Percentiles rank a stretch among this genome's conserved stretches.
Conservation (phyloP, 2,888 invertebrate genomes). For the Drosophila basisetae region DNA sequence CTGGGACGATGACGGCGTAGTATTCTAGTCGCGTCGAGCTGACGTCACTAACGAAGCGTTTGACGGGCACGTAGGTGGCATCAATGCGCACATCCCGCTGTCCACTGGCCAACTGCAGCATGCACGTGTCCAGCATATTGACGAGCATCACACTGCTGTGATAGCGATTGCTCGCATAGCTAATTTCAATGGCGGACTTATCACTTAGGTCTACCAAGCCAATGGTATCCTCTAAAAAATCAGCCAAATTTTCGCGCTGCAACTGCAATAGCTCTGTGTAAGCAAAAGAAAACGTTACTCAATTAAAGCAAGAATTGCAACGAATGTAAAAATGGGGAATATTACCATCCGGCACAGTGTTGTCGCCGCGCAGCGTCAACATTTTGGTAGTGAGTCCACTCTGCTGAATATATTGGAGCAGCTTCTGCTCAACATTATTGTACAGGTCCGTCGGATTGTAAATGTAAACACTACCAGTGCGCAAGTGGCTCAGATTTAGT, state of each 20-base stretch:
- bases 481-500: conserved; percentile 72
- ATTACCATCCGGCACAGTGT: conserved; percentile 35
- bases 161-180: conserved; percentile 86
- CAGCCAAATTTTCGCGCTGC: conserved; percentile 78
- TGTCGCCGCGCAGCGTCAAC: conserved; percentile 38
- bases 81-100: conserved; percentile 58
- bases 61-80: conserved; percentile 78
- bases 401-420: conserved; percentile 68
- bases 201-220: conserved; percentile 71
- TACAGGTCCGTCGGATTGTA: conserved; percentile 55
- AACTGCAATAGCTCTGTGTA: conserved; percentile 73
- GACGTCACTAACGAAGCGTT: conserved; percentile 73
- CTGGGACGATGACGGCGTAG: conserved; percentile 81
- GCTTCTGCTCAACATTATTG: conserved; percentile 50
- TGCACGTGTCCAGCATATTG: conserved; percentile 86
- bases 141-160: conserved; percentile 87
- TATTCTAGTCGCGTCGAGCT: conserved; percentile 81
- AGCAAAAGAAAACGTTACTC: conserved; percentile 9
- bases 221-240: conserved; percentile 82
- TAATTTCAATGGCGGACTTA: conserved; percentile 72
- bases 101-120: conserved; percentile 81
- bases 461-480: conserved; percentile 73
- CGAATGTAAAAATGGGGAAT: neutral
- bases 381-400: conserved; percentile 62
- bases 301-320: neutral